A percentile compares a stretch with the other conserved stretches of the same genome.
Conservation (phyloP, 1,140 invertebrate genomes). For the Lepidurus couesii region DNA sequence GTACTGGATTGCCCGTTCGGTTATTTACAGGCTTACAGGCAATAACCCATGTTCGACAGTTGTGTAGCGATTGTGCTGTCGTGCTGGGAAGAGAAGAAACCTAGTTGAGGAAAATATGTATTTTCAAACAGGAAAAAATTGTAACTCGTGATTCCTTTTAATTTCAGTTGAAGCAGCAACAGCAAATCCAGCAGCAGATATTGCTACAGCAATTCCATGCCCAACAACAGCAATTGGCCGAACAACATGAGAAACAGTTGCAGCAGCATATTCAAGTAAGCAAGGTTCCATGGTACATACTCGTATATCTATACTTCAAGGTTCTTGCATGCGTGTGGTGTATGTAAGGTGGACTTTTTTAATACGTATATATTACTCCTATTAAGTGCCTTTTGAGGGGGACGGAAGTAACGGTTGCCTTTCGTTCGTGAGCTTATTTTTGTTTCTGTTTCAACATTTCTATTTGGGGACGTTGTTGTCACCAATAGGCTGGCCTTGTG, state of each 20-base stretch:
- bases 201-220: constrained; percentile 80
- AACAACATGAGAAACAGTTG: constrained; percentile 81
- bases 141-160: neutral
- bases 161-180: constrained; percentile 79
- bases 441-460: constrained; percentile 11
- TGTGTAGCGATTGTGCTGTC: constrained; percentile 3
- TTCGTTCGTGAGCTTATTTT: constrained; percentile 10
- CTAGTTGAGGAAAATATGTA: constrained; percentile 34
- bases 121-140: neutral
- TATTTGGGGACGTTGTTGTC: constrained; percentile 31
- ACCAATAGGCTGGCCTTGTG: constrained; percentile 34
- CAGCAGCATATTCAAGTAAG: constrained; percentile 80
- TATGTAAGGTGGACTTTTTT: neutral
- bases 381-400: neutral
- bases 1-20: too few species aligned
- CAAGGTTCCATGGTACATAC: neutral
- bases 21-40: too few species aligned
- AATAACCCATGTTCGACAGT: too few species aligned
- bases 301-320: neutral
- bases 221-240: constrained; percentile 76
- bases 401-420: neutral
- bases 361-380: too few species aligned
- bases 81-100: neutral
- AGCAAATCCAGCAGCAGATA: constrained; percentile 82
- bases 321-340: neutral